Conservation (phyloP, 2,888 invertebrate genomes). For the Adineta ricciae region DNA sequence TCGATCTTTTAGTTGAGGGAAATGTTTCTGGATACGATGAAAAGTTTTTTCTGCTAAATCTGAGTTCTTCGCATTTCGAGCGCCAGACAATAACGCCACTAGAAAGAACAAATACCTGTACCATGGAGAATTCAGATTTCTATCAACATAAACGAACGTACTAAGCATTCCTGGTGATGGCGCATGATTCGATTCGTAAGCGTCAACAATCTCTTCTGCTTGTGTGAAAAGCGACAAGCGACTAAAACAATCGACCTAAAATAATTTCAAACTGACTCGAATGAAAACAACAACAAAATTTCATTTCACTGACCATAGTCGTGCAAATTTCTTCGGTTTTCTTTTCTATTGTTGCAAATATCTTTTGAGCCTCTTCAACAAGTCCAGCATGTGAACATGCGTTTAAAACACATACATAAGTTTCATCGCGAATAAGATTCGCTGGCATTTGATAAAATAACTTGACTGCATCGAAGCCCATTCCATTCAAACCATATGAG, state of each 20-base stretch:
- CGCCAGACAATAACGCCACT: too few relatives aligned
- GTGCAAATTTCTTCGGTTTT: neutral
- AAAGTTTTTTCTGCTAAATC: too few relatives aligned
- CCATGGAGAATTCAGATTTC: too few relatives aligned
- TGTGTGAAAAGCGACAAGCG: neutral
- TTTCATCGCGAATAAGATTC: neutral
- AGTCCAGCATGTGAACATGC: neutral
- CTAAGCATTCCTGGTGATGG: neutral
- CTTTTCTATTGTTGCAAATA: neutral
- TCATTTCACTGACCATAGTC: neutral
- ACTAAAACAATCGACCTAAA: neutral
- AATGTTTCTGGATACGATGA: too few relatives aligned
- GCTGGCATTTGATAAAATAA: neutral
- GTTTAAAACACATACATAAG: neutral
- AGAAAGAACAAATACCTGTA: too few relatives aligned
- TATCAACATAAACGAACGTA: neutral
- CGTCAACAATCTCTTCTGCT: neutral
- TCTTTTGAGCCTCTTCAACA: neutral
- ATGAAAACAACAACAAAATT: too few relatives aligned
- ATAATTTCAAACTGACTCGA: too few relatives aligned
- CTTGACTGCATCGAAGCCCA: neutral
- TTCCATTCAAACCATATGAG: neutral
- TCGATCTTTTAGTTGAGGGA: too few relatives aligned
- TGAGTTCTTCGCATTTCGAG: too few relatives aligned
- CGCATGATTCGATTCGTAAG: neutral